Percentiles rank a stretch among this genome's conserved stretches.
phyloP scores from a whole-genome alignment of 2,888 invertebrate species.

The Hydraecia micacea region DNA sequence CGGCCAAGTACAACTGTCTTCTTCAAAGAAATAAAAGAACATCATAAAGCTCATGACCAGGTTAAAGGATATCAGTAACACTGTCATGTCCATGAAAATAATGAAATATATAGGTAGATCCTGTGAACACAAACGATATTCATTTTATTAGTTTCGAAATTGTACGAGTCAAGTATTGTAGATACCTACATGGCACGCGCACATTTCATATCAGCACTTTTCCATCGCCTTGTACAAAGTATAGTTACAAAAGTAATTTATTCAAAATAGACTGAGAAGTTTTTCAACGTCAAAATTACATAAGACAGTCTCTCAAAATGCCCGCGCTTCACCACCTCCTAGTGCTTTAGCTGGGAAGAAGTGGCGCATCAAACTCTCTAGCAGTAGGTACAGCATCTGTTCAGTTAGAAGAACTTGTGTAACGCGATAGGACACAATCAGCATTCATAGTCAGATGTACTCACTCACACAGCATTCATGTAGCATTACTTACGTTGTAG shows the following conservation, averaged over 20 bases:
- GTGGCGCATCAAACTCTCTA: no score
- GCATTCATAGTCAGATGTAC: background rate
- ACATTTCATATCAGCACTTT: background rate
- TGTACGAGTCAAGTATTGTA: background rate
- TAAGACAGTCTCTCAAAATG: background rate
- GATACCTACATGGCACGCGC: background rate
- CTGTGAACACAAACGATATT: slow-evolving; percentile 28
- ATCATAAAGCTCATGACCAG: slow-evolving; percentile 19
- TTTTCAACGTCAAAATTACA: background rate
- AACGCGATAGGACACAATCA: background rate
- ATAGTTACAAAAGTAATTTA: background rate
- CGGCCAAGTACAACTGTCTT: slow-evolving; percentile 10
- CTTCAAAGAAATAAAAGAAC: background rate
- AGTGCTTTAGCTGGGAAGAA: no score
- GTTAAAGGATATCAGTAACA: slow-evolving; percentile 33
- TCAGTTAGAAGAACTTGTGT: no score
- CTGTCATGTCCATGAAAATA: slow-evolving; percentile 29
- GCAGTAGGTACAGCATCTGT: no score
- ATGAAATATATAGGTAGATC: background rate
- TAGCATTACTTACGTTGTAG: background rate
- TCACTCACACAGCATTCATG: background rate
- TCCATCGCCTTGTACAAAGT: background rate
- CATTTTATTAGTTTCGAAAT: background rate
- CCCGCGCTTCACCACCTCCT: background rate
- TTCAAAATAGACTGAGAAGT: background rate